These are phyloP conservation scores for Trichonephila inaurata DNA, from an alignment of 1,140 invertebrate genomes.

Conservation along the genomic window DNA sequence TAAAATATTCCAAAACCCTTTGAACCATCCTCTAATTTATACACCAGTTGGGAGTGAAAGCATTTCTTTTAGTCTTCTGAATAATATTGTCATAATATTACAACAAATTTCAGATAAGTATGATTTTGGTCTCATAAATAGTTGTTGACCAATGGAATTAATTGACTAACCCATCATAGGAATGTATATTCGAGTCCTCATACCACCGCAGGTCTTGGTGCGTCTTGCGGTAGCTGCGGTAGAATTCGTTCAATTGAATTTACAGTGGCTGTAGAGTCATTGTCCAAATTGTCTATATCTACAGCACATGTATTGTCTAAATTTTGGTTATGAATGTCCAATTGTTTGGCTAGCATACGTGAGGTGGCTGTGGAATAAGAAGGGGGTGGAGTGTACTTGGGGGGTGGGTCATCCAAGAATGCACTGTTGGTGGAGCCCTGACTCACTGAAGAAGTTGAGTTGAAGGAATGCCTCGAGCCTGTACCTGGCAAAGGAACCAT, in stretches of 20 bases:
- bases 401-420: conserved; percentile 88
- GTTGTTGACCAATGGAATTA: not conserved
- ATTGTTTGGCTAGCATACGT: conserved; percentile 68
- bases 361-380: conserved; percentile 94
- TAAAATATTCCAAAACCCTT: no score
- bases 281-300: not conserved
- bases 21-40: no score
- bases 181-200: not conserved
- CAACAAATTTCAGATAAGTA: no score
- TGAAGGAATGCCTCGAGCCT: conserved; percentile 30
- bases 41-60: no score
- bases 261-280: not conserved
- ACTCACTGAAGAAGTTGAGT: conserved; percentile 49
- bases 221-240: not conserved
- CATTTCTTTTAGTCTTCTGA: no score
- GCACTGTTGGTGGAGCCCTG: conserved; percentile 69
- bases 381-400: conserved; percentile 95
- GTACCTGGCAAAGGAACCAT: conserved; percentile 20
- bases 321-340: conserved; percentile 20
- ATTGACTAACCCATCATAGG: not conserved
- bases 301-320: not conserved
- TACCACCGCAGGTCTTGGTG: not conserved
- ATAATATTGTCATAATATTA: no score
- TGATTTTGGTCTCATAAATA: not conserved
- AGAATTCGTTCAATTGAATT: conserved; percentile 21